Base-by-base conservation (phyloP, 2,797 vertebrate species). In the Sphenodon punctatus region DNA sequence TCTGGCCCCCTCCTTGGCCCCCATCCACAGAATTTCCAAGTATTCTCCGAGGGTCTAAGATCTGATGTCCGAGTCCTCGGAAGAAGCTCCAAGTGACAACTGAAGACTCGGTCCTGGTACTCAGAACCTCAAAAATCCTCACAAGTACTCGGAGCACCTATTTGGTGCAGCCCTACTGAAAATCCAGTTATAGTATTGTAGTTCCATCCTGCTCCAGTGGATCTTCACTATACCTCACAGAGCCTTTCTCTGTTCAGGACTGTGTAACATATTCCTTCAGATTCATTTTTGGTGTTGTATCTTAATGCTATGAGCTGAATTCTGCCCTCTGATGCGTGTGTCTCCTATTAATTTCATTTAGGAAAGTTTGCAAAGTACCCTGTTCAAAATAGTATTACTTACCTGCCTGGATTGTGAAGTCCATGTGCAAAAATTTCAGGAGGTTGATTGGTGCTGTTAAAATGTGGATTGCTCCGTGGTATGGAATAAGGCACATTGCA, bases 361-460 rank as follows among this genome's bases (percentile, higher is more conserved):
- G 25, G n/a, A 15, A 67, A 59, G 15, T 27, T 16, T 34, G 12
- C 53, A 51, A n/a, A 9, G 48, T 30, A 20, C 36, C 36, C 51
- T 6, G 15, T 39, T 43, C 70, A n/a, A 49, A 36, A 2, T 69
- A 23, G 56, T 74, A 66, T 10, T 77, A 95, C 98, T 95, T 90
- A 99, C 99, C 98, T 98, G 96, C 99, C 99, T 96, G 99, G 99
- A 88, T 98, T 98, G 80, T 98, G 98, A 74, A 99, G 97, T 78
- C 99, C 99, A 16, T 99, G 98, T 45, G 98, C 98, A 93, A 98
- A 99, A 43, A 99, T 98, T 95, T 99, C 99, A 3, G 98, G 99
- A 11, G 99, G 99, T 84, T 99, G 99, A 93, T 99, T 99, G 92
- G 98, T 99, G 94, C 99, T 99, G 72, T 99, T 99, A 92, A 99